A percentile compares a stretch with the other conserved stretches of the same genome.
phyloP scores from a whole-genome alignment of 2,888 invertebrate genomes.

The Bombylius discolor region DNA sequence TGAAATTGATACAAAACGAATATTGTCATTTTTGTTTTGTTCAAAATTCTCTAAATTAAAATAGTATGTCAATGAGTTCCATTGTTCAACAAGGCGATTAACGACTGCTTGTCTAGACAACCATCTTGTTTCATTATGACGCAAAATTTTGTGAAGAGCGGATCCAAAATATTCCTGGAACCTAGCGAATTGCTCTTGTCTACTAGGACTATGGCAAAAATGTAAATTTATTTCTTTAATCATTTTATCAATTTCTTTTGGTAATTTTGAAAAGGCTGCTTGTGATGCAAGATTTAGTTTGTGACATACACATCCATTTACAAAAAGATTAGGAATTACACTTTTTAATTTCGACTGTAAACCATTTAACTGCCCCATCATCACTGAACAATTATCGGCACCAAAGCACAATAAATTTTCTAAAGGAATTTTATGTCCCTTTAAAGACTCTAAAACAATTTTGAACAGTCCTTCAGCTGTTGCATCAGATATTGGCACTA shows the following conservation, averaged over 20 bases:
- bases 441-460: too few relatives aligned
- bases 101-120: not conserved
- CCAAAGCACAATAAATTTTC: not conserved
- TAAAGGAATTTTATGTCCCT: not conserved
- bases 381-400: not conserved
- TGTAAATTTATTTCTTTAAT: not conserved
- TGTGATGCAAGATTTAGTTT: not conserved
- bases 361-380: not conserved
- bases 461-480: too few relatives aligned
- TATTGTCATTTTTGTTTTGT: too few relatives aligned
- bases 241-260: not conserved
- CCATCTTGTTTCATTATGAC: not conserved
- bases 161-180: constrained; percentile 1
- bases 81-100: not conserved
- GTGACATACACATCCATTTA: not conserved
- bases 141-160: not conserved
- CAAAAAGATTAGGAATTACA: not conserved
- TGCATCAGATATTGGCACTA: too few relatives aligned
- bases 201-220: not conserved
- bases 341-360: not conserved
- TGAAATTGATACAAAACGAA: too few relatives aligned
- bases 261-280: not conserved
- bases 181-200: not conserved
- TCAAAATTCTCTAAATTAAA: too few relatives aligned
- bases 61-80: not conserved